These are phyloP conservation scores for Caenorhabditis latens DNA, from an alignment of 1,140 invertebrate genomes.

Conservation along the genomic window DNA sequence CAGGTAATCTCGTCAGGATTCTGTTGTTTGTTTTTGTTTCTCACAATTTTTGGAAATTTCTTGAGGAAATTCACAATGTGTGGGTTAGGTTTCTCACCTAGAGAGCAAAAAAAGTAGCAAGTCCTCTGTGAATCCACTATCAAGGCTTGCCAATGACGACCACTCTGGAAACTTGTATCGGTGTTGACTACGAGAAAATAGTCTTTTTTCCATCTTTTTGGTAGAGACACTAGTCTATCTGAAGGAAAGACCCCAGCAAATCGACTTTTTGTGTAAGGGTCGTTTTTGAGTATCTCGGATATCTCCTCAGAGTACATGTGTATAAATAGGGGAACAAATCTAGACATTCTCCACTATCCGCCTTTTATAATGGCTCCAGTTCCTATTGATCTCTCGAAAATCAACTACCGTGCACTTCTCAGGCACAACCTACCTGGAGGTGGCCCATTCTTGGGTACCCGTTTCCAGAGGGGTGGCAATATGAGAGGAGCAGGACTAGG, in stretches of 20 bases:
- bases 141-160: neutral
- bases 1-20: neutral
- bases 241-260: neutral
- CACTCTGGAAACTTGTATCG: neutral
- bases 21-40: neutral
- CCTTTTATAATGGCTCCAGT: neutral
- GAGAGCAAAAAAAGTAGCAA: neutral
- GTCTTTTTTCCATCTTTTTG: too few species aligned
- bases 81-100: neutral
- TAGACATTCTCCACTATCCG: neutral
- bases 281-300: neutral
- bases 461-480: neutral
- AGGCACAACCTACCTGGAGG: neutral
- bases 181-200: neutral
- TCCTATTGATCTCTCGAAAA: conserved; percentile 1
- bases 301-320: neutral
- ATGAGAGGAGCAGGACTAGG: neutral
- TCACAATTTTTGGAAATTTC: neutral
- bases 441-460: neutral
- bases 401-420: neutral
- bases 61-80: neutral
- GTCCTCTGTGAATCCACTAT: neutral
- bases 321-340: neutral
- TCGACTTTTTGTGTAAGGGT: neutral
- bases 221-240: neutral